Conservation (phyloP, 2,888 invertebrate species). For the Eurois occulta region DNA sequence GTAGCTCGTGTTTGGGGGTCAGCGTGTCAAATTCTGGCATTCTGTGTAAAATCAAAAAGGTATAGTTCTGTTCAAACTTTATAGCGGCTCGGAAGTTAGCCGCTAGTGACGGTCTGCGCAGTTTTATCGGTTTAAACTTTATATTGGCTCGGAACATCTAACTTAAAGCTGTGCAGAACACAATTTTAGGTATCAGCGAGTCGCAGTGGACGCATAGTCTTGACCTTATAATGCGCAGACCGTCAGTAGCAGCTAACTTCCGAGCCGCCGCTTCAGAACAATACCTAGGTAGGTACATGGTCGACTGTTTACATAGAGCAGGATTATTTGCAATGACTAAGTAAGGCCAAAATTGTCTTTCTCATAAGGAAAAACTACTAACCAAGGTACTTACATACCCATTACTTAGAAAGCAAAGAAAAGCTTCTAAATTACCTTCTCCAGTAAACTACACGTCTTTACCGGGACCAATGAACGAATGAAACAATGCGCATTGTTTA, state of each 20-base stretch:
- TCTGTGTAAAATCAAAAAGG: not conserved
- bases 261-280: too few relatives aligned
- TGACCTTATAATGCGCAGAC: too few relatives aligned
- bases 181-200: too few relatives aligned
- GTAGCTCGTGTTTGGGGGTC: not conserved
- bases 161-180: too few relatives aligned
- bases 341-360: not conserved
- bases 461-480: conserved; percentile 52
- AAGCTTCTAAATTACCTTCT: conserved; percentile 31
- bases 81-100: too few relatives aligned
- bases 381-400: not conserved
- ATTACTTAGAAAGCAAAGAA: conserved; percentile 7
- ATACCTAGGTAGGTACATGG: too few relatives aligned
- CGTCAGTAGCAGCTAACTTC: too few relatives aligned
- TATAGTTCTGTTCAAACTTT: too few relatives aligned
- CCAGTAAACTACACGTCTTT: conserved; percentile 19
- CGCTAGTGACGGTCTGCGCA: too few relatives aligned
- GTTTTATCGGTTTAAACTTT: too few relatives aligned
- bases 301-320: not conserved
- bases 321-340: not conserved
- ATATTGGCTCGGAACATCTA: too few relatives aligned
- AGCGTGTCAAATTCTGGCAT: not conserved
- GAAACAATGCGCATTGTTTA: conserved; percentile 61
- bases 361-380: not conserved
- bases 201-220: too few relatives aligned